phyloP scores from a whole-genome alignment of 2,113 vertebrate species.

The Heloderma charlesbogerti region DNA sequence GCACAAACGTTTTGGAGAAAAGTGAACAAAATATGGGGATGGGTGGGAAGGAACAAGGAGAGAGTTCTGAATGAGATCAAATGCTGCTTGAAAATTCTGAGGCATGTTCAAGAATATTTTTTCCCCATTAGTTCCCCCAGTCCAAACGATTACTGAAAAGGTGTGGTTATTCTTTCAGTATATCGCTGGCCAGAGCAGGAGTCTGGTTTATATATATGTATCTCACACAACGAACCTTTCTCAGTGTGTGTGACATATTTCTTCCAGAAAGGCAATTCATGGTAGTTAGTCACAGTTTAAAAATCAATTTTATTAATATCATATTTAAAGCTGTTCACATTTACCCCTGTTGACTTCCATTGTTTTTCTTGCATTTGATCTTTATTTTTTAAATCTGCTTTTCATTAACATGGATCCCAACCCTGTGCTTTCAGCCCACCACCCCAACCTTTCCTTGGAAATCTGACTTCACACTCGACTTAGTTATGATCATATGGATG shows the following conservation, averaged over 20 bases:
- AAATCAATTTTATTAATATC: constrained; percentile 30
- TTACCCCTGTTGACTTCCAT: constrained; percentile 25
- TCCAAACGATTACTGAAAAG: constrained; percentile 4
- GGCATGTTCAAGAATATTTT: not conserved
- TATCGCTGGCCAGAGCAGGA: not conserved
- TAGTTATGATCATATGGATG: not conserved
- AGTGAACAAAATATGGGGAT: not conserved
- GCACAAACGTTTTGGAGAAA: not conserved
- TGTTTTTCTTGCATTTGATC: constrained; percentile 25
- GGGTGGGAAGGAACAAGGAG: not conserved
- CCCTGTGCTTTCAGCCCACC: not conserved
- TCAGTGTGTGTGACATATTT: constrained; percentile 6
- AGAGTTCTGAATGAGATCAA: not conserved
- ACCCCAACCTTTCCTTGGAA: not conserved
- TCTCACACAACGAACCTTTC: not conserved
- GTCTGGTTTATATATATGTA: not conserved
- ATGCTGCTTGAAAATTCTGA: constrained; percentile 11
- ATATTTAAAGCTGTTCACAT: constrained; percentile 16
- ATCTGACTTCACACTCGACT: constrained; percentile 3
- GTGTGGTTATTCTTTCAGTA: not conserved
- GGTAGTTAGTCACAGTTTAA: not conserved
- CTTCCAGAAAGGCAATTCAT: not conserved
- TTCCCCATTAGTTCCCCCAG: not conserved
- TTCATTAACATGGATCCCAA: not conserved
- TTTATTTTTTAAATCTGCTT: constrained; percentile 21